Base-by-base conservation (phyloP, 2,113 vertebrate genomes). In the Otis tarda region DNA sequence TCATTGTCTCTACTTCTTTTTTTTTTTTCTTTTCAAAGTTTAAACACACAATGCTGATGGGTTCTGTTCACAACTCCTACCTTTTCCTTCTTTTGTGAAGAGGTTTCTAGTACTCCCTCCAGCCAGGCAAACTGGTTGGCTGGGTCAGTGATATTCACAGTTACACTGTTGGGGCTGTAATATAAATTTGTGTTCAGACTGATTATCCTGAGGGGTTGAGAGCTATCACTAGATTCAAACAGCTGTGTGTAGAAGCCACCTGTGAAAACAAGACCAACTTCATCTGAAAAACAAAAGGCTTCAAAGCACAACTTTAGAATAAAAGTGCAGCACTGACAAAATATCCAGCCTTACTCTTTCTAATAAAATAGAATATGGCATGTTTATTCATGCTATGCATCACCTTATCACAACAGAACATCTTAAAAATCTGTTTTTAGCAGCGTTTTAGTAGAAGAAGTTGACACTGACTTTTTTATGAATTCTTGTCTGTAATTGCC, bases 171-270 rank as follows among this genome's bases (percentile, higher is more conserved):
- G 8, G 99, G 99, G 60, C 98, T 89, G 53, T 99, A 99, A 97
- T 99, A 99, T 8, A 99, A 98, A 90, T 99, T 99, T 8, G 99
- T 99, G 97, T 99, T 99, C 76, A 99, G 97, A 95, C 99, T 99
- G 70, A 99, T 96, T 96, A 99, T 97, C 65, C 99, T 98, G 68
- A 99, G 96, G 37, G 94, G 74, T 8, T 95, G 95, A 86, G 65
- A 43, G 60, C 92, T 91, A 8, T 35, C 45, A 53, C 96, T 97
- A 12, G 97, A 94, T 79, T 97, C 95, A 24, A 98, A 98, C 77
- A 98, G 97, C 97, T 99, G 99, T 2, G 99, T 99, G 94, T 99
- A 99, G 97, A 99, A 99, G 24, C 99, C 99, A 80, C 99, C 99
- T 99, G 96, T 39, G 85, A 93, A 97, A 96, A 91, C 20, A 97